Percentiles rank a stretch among this genome's conserved stretches.
Evolutionary conservation across 1,140 invertebrate species (phyloP).

Genomic region (Agrypnia vestita): DNA sequence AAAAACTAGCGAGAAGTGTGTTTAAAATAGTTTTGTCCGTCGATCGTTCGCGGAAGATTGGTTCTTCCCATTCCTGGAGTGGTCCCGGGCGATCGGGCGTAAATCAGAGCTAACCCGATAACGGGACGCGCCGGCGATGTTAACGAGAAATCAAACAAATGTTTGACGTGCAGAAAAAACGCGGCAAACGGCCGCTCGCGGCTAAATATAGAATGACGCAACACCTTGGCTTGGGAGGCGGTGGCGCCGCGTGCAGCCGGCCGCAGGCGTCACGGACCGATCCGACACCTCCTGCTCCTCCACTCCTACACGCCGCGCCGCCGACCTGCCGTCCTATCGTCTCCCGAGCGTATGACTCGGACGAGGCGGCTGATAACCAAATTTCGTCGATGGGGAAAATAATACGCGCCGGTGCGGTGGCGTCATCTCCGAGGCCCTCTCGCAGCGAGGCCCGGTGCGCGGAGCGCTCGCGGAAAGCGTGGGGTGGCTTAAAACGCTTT

Average conservation of each 20-base stretch:
- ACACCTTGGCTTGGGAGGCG: slow-evolving; percentile 37
- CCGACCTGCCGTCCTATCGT: neutral
- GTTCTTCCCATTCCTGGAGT: too few relatives aligned
- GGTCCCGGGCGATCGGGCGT: neutral
- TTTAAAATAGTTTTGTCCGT: too few relatives aligned
- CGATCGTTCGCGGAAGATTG: too few relatives aligned
- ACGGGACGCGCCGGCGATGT: slow-evolving; percentile 31
- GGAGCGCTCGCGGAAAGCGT: neutral
- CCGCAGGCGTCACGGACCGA: neutral
- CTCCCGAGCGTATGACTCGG: too few relatives aligned
- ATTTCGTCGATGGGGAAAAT: too few relatives aligned
- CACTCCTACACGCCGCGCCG: neutral
- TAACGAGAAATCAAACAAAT: slow-evolving; percentile 49
- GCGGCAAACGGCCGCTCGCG: slow-evolving; percentile 19
- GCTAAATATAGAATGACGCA: slow-evolving; percentile 59
- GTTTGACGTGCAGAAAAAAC: slow-evolving; percentile 46
- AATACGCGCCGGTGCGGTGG: neutral
- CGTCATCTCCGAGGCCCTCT: slow-evolving; percentile 26
- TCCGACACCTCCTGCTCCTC: neutral
- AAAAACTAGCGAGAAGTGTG: too few relatives aligned
- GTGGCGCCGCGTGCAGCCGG: slow-evolving; percentile 54
- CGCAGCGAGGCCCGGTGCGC: neutral
- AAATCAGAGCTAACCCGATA: slow-evolving; percentile 31
- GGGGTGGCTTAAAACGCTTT: too few relatives aligned
- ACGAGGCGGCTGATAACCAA: neutral